A percentile compares a stretch with the other conserved stretches of the same genome.
Evolutionary conservation across 2,113 vertebrate genomes (phyloP).

Genomic region (Rhea pennata): DNA sequence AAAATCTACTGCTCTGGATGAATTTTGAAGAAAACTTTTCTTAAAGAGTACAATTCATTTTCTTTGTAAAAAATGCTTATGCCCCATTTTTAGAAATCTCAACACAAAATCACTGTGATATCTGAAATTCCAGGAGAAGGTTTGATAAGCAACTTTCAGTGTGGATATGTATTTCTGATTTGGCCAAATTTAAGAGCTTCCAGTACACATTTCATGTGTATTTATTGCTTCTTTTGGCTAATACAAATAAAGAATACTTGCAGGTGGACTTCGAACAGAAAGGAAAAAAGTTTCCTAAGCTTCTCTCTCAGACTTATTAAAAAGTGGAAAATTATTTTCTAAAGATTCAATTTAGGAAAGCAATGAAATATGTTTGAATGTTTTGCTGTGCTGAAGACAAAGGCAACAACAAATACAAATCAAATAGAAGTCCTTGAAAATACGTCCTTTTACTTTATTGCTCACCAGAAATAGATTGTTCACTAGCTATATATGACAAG

Average conservation of each 20-base stretch:
- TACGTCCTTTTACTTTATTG: slow-evolving; percentile 20
- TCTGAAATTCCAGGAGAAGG: background rate
- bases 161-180: background rate
- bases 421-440: slow-evolving; percentile 41
- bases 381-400: background rate
- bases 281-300: background rate
- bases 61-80: background rate
- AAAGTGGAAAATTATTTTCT: slow-evolving; percentile 4
- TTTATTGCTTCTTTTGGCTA: background rate
- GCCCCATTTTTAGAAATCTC: background rate
- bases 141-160: background rate
- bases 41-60: background rate
- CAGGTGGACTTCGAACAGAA: background rate
- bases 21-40: background rate
- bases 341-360: background rate
- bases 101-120: background rate
- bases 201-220: background rate
- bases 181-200: background rate
- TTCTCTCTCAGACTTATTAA: background rate
- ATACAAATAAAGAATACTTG: background rate
- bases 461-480: slow-evolving; percentile 9
- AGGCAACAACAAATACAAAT: slow-evolving; percentile 27
- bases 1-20: background rate
- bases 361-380: background rate
- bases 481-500: background rate